phyloP scores from a whole-genome alignment of 2,888 invertebrate genomes.

The Chrysolina americana region DNA sequence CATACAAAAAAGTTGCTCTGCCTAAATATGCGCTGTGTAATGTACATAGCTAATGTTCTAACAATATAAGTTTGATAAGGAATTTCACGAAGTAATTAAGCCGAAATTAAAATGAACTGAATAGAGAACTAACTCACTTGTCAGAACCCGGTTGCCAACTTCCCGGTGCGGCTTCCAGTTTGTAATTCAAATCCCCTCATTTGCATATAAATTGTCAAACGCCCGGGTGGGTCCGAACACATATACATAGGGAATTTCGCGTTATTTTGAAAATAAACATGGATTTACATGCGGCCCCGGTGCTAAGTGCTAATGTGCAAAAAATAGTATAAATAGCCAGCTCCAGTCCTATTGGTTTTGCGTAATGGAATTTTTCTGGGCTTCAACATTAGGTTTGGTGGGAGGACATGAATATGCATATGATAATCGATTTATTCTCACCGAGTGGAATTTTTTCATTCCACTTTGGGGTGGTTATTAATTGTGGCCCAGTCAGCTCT shows the following conservation, averaged over 20 bases:
- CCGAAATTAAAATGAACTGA: slow-evolving; percentile 36
- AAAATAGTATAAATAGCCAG: slow-evolving; percentile 32
- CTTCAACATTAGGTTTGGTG: background rate
- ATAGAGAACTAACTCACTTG: slow-evolving; percentile 24
- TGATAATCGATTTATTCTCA: background rate
- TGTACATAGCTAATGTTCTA: slow-evolving; percentile 3
- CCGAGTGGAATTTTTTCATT: background rate
- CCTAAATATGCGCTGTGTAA: background rate
- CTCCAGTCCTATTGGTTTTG: background rate
- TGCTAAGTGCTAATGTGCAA: slow-evolving; percentile 36
- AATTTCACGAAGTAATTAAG: slow-evolving; percentile 32
- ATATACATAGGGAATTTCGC: slow-evolving; percentile 48
- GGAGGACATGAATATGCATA: background rate
- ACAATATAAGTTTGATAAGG: slow-evolving; percentile 19
- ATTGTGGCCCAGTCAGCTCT: background rate
- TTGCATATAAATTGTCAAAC: slow-evolving; percentile 63
- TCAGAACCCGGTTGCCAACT: slow-evolving; percentile 19
- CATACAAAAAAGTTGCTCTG: background rate
- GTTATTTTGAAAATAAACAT: slow-evolving; percentile 49
- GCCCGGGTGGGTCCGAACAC: slow-evolving; percentile 41
- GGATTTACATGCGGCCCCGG: slow-evolving; percentile 40
- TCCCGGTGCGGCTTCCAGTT: slow-evolving; percentile 38
- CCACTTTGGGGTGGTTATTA: background rate
- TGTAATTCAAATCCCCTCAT: slow-evolving; percentile 60
- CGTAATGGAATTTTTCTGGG: slow-evolving; percentile 3